Conservation (phyloP, 2,797 vertebrate species). For the Danio aesculapii region DNA sequence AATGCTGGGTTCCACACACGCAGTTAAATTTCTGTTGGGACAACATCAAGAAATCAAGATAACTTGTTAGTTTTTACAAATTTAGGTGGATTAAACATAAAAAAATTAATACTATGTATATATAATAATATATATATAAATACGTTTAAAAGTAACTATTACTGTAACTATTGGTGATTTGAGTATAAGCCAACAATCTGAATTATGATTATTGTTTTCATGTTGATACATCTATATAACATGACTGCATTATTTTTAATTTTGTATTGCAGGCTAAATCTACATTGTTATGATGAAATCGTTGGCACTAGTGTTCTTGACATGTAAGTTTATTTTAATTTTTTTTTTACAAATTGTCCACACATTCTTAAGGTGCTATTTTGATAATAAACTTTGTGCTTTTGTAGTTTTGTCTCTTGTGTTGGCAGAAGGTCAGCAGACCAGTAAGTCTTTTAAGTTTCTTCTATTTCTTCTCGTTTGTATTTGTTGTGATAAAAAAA, state of each 20-base stretch:
- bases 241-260: not conserved
- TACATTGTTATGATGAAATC: slow-evolving; percentile 73
- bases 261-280: slow-evolving; percentile 61
- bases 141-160: too few species aligned
- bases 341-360: not conserved
- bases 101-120: too few species aligned
- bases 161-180: too few species aligned
- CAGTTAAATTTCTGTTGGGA: too few species aligned
- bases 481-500: not conserved
- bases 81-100: too few species aligned
- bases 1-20: too few species aligned
- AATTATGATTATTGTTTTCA: not conserved
- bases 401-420: slow-evolving; percentile 76
- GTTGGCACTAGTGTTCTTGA: slow-evolving; percentile 65
- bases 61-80: too few species aligned
- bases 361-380: not conserved
- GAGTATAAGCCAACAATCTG: too few species aligned
- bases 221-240: not conserved
- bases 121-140: too few species aligned
- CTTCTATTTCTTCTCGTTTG: not conserved
- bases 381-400: not conserved
- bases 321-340: slow-evolving; percentile 42
- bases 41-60: too few species aligned
- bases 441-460: slow-evolving; percentile 59
- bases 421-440: slow-evolving; percentile 73